Base-by-base conservation (phyloP, 1,140 invertebrate genomes). In the Amyelois transitella region DNA sequence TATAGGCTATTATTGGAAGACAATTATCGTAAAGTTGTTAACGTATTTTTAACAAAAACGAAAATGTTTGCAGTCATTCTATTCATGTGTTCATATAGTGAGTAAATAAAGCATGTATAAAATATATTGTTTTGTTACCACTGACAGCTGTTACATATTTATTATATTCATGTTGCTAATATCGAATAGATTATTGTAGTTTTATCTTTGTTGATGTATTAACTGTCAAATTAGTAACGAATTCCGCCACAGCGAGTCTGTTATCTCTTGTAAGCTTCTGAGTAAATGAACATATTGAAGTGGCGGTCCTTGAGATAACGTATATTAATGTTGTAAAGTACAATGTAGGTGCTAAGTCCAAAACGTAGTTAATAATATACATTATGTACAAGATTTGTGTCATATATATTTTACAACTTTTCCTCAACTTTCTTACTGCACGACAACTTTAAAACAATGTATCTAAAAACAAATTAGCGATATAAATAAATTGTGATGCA, bases 221-320 rank as follows among this genome's bases (percentile, higher is more conserved):
- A 77, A 66, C 67, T 78, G 71, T 77, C 74, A 74, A 71, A 77
- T 75, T 70, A 71, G 66, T 68, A 69, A 64, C 69, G 68, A 64
- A 64, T 69, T 68, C 60, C 54, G 53, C 59, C 55, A 55, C 50
- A 47, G 49, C 57, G 61, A 66, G 64, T 64, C 52, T 48, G 62
- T 75, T 80, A 80, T 82, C 75, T 54, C 38, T 38, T 66, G 67
- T 72, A 57, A 60, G 68, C 53, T 57, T 52, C 58, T 52, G 58
- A 58, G 62, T 69, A 75, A 72, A 80, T 78, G 67, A 78, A 78
- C 73, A 70, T 66, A 65, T 74, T 77, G 53, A 53, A 84, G 77
- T 84, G 73, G 54, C 60, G 51, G 60, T 65, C 73, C 63, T 69
- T 72, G 60, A 71, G 78, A 81, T 79, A 81, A 74, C 59, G 55